These are phyloP conservation scores for Drosophila serrata DNA, from an alignment of 1,140 invertebrate genomes.

Conservation along the genomic window DNA sequence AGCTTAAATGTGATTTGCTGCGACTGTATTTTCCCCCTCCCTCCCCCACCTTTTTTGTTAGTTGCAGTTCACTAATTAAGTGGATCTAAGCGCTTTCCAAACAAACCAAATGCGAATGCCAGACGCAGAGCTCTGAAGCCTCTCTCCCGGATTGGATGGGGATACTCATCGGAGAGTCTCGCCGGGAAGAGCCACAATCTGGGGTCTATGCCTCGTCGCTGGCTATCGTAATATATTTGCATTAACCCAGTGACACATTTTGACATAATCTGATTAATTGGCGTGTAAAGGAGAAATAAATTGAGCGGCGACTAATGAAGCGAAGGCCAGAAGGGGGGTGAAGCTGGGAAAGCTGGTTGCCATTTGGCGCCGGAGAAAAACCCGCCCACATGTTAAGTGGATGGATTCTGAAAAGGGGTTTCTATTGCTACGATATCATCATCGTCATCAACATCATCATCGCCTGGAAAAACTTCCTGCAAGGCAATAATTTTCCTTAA, in stretches of 20 bases:
- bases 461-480: conserved; percentile 32
- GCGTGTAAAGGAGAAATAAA: conserved; percentile 77
- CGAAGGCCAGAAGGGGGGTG: conserved; percentile 29
- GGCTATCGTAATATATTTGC: conserved; percentile 74
- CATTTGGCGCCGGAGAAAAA: conserved; percentile 29
- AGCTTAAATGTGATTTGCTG: conserved; percentile 64
- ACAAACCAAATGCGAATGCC: conserved; percentile 44
- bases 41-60: conserved; percentile 28
- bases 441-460: conserved; percentile 8
- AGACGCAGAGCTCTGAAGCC: conserved; percentile 41
- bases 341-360: conserved; percentile 23
- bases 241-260: conserved; percentile 83
- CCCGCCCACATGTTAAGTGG: conserved; percentile 41
- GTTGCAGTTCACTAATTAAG: conserved; percentile 69
- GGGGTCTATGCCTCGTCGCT: conserved; percentile 9
- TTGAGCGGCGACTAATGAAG: conserved; percentile 74
- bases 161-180: background rate
- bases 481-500: conserved; percentile 53
- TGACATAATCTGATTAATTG: conserved; percentile 83
- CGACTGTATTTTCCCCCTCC: conserved; percentile 9
- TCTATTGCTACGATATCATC: background rate
- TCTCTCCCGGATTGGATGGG: conserved; percentile 8
- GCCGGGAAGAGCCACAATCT: conserved; percentile 7
- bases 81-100: conserved; percentile 61
- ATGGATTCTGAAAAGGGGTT: conserved; percentile 36